phyloP scores from a whole-genome alignment of 1,140 invertebrate genomes.

The Rhopalosiphum padi region DNA sequence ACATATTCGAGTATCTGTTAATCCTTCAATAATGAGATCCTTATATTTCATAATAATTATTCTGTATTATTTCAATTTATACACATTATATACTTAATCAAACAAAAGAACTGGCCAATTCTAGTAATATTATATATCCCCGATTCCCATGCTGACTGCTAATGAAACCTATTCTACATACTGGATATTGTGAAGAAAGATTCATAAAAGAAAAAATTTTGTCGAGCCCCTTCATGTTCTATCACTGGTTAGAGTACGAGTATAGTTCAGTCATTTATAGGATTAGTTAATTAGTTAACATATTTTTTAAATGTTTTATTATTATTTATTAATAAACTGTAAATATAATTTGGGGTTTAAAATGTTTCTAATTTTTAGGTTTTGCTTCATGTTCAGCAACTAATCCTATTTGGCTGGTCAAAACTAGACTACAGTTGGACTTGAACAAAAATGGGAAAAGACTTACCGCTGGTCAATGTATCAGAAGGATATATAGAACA shows the following conservation, averaged over 20 bases:
- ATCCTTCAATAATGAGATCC: neutral
- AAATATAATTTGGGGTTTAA: neutral
- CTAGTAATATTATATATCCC: too few relatives aligned
- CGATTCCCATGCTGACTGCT: too few relatives aligned
- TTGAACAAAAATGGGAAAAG: slow-evolving; percentile 72
- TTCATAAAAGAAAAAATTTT: too few relatives aligned
- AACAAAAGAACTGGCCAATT: too few relatives aligned
- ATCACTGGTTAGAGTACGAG: too few relatives aligned
- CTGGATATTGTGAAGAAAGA: too few relatives aligned
- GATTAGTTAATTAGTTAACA: neutral
- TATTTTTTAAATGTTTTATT: neutral
- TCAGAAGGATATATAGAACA: slow-evolving; percentile 71
- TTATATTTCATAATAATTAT: neutral
- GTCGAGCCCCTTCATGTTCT: too few relatives aligned
- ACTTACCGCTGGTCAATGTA: slow-evolving; percentile 79
- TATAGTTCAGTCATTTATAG: neutral
- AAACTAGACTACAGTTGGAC: slow-evolving; percentile 96
- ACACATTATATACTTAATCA: neutral
- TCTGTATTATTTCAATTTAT: neutral
- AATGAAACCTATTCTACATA: too few relatives aligned
- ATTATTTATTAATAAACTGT: neutral
- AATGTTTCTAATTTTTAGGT: slow-evolving; percentile 70
- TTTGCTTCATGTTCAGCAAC: slow-evolving; percentile 94
- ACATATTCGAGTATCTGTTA: neutral
- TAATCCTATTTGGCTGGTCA: slow-evolving; percentile 99